Conservation (phyloP, 2,888 invertebrate genomes). For the Hybos culiciformis region DNA sequence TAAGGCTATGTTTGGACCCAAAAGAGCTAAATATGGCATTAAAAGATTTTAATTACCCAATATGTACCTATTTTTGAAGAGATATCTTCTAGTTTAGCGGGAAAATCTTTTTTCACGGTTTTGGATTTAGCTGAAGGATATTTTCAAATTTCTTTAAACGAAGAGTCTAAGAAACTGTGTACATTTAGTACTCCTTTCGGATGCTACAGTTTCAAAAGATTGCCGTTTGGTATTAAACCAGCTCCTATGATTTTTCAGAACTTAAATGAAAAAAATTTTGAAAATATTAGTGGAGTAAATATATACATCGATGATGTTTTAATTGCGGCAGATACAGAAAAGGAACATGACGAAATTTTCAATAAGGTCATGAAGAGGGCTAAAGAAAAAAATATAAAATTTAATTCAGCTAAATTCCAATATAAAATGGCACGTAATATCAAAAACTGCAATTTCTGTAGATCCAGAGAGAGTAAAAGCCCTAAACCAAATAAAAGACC, state of each 20-base stretch:
- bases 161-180: not conserved
- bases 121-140: not conserved
- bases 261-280: conserved; percentile 16
- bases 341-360: conserved; percentile 17
- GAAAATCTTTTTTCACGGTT: too few species aligned
- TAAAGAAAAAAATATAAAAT: conserved; percentile 19
- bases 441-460: conserved; percentile 8
- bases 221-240: conserved; percentile 13
- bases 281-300: conserved; percentile 17
- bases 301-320: conserved; percentile 24
- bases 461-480: conserved; percentile 10
- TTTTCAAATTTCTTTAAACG: not conserved
- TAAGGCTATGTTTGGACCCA: conserved; percentile 15
- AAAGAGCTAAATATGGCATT: conserved; percentile 11
- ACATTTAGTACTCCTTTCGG: not conserved
- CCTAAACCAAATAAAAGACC: conserved; percentile 2
- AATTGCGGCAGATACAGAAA: conserved; percentile 6
- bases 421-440: conserved; percentile 13
- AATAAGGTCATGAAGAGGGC: conserved; percentile 18
- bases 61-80: conserved; percentile 16
- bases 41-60: conserved; percentile 11
- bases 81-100: conserved; percentile 13
- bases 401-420: conserved; percentile 18
- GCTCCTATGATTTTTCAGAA: conserved; percentile 19
- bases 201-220: not conserved